phyloP scores from a whole-genome alignment of 2,888 invertebrate species.

The Ommatoiulus sabulosus region DNA sequence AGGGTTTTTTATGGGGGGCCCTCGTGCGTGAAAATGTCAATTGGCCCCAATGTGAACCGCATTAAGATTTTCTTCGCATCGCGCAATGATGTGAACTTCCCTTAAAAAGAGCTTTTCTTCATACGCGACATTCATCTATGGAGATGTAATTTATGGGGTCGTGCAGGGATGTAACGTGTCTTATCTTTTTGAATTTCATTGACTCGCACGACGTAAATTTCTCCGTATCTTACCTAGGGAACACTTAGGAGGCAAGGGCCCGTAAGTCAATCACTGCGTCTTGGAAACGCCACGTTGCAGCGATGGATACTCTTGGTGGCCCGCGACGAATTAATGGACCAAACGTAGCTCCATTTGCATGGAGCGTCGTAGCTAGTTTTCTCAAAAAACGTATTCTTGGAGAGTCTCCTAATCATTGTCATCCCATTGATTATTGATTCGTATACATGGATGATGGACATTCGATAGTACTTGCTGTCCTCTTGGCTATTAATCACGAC shows the following conservation, averaged over 20 bases:
- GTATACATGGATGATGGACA: no score
- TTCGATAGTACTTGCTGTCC: no score
- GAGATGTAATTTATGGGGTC: background rate
- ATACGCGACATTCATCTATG: background rate
- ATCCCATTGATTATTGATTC: no score
- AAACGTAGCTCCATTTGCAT: no score
- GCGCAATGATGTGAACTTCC: background rate
- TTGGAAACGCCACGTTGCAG: background rate
- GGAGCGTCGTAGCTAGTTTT: background rate
- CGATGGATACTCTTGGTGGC: background rate
- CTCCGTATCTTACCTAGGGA: background rate
- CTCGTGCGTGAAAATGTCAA: constrained; percentile 38
- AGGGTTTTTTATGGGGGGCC: background rate
- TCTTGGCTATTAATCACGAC: no score
- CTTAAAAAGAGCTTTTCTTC: background rate
- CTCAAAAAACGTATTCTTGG: background rate
- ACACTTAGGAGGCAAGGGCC: background rate
- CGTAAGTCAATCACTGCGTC: background rate
- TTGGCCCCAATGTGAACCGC: constrained; percentile 28
- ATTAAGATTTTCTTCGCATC: background rate
- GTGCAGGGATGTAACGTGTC: background rate
- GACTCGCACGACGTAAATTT: background rate
- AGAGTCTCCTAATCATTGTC: no score
- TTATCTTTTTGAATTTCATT: background rate
- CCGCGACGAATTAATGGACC: background rate